A percentile compares a stretch with the other conserved stretches of the same genome.
These are phyloP conservation scores for Corydoras sp. DNA, from an alignment of 2,113 vertebrate species.

Conservation along the genomic window DNA sequence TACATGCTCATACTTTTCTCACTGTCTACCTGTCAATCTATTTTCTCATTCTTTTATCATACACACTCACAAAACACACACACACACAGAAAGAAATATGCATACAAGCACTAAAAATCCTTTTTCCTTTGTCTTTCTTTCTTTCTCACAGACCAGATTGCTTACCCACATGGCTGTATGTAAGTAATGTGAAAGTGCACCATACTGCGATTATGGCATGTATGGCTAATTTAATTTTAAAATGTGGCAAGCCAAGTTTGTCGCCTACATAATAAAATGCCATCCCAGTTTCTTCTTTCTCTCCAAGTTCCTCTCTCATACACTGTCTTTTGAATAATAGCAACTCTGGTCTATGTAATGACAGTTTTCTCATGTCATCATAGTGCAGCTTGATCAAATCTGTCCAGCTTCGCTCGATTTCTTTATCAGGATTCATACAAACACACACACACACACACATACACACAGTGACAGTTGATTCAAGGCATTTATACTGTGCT, in stretches of 20 bases:
- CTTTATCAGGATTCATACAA: not conserved
- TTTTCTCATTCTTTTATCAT: not conserved
- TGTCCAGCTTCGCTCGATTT: conserved; percentile 7
- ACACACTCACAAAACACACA: not conserved
- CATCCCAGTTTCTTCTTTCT: not conserved
- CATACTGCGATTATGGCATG: conserved; percentile 4
- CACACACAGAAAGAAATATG: not conserved
- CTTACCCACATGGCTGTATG: not conserved
- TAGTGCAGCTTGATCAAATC: conserved; percentile 3
- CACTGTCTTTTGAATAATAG: conserved; percentile 8
- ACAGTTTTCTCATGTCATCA: conserved; percentile 10
- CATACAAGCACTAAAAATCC: not conserved
- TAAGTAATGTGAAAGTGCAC: not conserved
- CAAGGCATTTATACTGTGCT: not conserved
- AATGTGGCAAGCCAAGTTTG: conserved; percentile 2
- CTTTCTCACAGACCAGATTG: not conserved
- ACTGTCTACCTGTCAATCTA: not conserved
- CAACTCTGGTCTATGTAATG: conserved; percentile 20
- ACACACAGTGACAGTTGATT: not conserved
- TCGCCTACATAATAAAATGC: not conserved
- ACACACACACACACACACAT: conserved; percentile 9
- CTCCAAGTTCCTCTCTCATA: not conserved
- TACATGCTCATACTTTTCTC: not conserved
- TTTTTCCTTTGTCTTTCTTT: not conserved
- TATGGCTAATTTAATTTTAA: conserved; percentile 13